These are phyloP conservation scores for Eulemur coronatus DNA, from an alignment of 2,797 vertebrate genomes.

Conservation along the genomic window DNA sequence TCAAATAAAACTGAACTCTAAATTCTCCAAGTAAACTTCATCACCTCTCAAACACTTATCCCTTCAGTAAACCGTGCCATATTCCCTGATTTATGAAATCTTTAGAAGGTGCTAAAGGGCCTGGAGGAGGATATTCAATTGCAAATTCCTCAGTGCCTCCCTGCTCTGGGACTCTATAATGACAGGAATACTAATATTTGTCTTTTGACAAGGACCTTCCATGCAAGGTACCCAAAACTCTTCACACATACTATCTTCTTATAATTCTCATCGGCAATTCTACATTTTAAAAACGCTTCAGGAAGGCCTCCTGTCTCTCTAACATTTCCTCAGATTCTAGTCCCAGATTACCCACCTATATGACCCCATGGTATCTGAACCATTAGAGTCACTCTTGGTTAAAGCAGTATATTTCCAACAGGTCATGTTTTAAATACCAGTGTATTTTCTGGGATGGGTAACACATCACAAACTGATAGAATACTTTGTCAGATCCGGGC, in stretches of 20 bases:
- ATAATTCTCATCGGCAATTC: neutral
- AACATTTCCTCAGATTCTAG: neutral
- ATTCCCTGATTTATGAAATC: conserved; percentile 70
- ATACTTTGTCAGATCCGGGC: neutral
- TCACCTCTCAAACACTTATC: conserved; percentile 73
- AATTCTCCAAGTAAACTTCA: conserved; percentile 72
- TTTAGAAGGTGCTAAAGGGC: conserved; percentile 75
- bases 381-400: neutral
- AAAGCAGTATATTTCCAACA: neutral
- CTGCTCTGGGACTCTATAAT: conserved; percentile 26
- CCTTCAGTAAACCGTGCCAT: conserved; percentile 64
- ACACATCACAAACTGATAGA: neutral
- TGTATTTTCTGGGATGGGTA: neutral
- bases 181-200: conserved; percentile 57
- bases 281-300: conserved; percentile 42
- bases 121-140: conserved; percentile 68
- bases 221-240: neutral
- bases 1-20: conserved; percentile 75
- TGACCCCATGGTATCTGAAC: neutral
- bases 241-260: neutral
- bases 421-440: neutral
- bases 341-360: neutral
- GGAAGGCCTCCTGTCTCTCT: neutral
- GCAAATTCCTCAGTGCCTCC: conserved; percentile 55
- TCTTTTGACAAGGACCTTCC: conserved; percentile 53